Evolutionary conservation across 2,888 invertebrate genomes (phyloP).

Genomic region (Euzetes globulus): DNA sequence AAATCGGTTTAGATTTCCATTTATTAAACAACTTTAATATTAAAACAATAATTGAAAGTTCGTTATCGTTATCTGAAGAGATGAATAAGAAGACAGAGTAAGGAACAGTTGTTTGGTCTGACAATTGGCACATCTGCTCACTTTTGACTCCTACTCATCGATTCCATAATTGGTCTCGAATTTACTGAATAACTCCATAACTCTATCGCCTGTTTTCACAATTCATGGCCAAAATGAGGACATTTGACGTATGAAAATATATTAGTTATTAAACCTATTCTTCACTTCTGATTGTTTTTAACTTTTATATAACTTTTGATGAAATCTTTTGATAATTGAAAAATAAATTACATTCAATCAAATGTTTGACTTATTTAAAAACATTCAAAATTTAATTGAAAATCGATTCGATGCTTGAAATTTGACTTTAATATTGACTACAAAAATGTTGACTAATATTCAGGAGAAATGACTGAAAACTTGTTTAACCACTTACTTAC

Average conservation of each 20-base stretch:
- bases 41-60: background rate
- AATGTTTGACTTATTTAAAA: background rate
- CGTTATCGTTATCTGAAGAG: background rate
- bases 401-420: background rate
- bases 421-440: background rate
- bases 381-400: background rate
- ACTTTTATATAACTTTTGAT: background rate
- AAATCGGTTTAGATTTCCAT: background rate
- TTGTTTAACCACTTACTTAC: slow-evolving; percentile 1
- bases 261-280: background rate
- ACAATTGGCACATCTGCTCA: slow-evolving; percentile 10
- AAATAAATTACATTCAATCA: background rate
- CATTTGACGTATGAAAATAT: slow-evolving; percentile 24
- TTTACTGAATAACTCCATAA: slow-evolving; percentile 7
- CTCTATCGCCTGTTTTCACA: background rate
- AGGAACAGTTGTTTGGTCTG: background rate
- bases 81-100: background rate
- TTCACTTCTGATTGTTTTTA: background rate
- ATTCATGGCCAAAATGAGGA: slow-evolving; percentile 25
- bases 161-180: slow-evolving; percentile 20
- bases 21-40: background rate
- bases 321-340: background rate
- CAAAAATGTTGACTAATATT: background rate
- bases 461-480: background rate
- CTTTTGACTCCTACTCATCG: slow-evolving; percentile 6